Evolutionary conservation across 1,140 invertebrate genomes (phyloP), one percentile per base, ranked within the genome.

Genomic region (Tetramorium simillimum): DNA sequence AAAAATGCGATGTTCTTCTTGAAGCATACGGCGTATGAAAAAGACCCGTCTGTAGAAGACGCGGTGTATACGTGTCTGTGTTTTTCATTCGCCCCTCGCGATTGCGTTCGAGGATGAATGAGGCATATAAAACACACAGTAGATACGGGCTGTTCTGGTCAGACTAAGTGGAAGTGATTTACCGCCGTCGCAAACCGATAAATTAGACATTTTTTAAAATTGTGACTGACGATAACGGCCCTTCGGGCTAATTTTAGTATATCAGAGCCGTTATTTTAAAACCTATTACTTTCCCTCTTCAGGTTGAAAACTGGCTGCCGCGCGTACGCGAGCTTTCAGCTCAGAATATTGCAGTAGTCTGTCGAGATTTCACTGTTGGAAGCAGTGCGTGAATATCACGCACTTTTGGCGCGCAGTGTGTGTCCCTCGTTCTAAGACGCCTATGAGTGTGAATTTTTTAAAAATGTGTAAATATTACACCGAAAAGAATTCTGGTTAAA

Each of bases 91-190:
- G 63, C 78, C 78, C 78, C 51, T 21, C 49, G 78, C 78, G 78
- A 81, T 81, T 81, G 78, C 78, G 65, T 81, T 81, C 21, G 78
- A 81, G 78, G 78, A 81, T 81, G 78, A 70, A 81, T 81, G 78
- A 81, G 78, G 78, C 78, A 28, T 81, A 81, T 81, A 81, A 81
- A 81, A 81, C 78, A 81, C 67, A 81, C 63, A 81, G 78, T 70
- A 81, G 78, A 81, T 81, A 81, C 78, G 78, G 63, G 78, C 65
- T 28, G 78, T 58, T 81, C 78, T 81, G 78, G 78, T 81, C 78
- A 70, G 78, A 81, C 78, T 81, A 81, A 81, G 63, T 81, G 63
- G 63, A 56, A 70, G 78, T 70, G 78, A 81, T 81, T 81, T 70
- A 81, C 78, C 63, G 28, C 63, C 49, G 78, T 81, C 65, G 63